Evolutionary conservation across 2,888 invertebrate species (phyloP).

Genomic region (Trissoscelio sp.): DNA sequence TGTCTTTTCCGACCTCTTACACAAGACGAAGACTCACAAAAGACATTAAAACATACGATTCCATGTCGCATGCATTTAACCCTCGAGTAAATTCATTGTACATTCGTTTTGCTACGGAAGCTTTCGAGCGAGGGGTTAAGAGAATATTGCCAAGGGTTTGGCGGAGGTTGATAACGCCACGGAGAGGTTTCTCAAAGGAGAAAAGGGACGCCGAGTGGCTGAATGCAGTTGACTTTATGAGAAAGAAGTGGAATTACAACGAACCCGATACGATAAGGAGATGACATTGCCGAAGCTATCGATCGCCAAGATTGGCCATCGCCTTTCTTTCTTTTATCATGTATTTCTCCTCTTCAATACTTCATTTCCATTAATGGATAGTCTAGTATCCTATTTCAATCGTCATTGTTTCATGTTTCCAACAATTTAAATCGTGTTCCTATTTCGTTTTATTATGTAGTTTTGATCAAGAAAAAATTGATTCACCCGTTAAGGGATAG

Average conservation of each 20-base stretch:
- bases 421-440: not conserved
- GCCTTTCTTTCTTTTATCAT: not conserved
- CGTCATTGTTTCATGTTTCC: not conserved
- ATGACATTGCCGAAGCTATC: slow-evolving; percentile 35
- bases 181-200: slow-evolving; percentile 51
- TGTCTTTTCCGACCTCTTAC: slow-evolving; percentile 39
- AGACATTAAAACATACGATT: slow-evolving; percentile 60
- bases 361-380: slow-evolving; percentile 31
- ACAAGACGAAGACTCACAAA: slow-evolving; percentile 38
- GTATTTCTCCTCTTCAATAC: slow-evolving; percentile 17
- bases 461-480: too few relatives aligned
- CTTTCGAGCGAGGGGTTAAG: slow-evolving; percentile 46
- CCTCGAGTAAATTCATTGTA: slow-evolving; percentile 60
- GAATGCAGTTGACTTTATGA: slow-evolving; percentile 64
- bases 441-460: too few relatives aligned
- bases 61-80: slow-evolving; percentile 53
- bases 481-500: too few relatives aligned
- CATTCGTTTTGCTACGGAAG: slow-evolving; percentile 54
- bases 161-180: slow-evolving; percentile 47
- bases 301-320: slow-evolving; percentile 48
- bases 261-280: slow-evolving; percentile 52
- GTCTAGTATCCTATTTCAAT: slow-evolving; percentile 15
- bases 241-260: slow-evolving; percentile 59
- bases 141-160: slow-evolving; percentile 58
- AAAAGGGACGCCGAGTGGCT: slow-evolving; percentile 44